phyloP scores from a whole-genome alignment of 1,140 invertebrate species.

The Cydia pomonella region DNA sequence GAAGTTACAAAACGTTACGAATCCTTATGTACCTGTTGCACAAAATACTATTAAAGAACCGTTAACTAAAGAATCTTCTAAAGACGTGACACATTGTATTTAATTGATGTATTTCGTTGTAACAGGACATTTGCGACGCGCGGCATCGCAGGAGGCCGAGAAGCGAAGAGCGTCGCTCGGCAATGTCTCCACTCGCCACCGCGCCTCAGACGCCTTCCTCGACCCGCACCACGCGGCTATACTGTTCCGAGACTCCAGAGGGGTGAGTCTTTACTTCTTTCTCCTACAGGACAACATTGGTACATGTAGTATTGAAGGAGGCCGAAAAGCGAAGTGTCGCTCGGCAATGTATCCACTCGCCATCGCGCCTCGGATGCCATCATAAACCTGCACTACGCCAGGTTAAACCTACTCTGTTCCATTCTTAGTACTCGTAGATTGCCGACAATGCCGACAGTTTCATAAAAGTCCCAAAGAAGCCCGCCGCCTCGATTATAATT shows the following conservation, averaged over 20 bases:
- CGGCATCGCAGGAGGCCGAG: conserved; percentile 87
- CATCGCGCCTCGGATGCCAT: conserved; percentile 84
- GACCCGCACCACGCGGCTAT: conserved; percentile 94
- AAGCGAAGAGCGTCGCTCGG: conserved; percentile 87
- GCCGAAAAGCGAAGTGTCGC: conserved; percentile 86
- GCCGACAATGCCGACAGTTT: no score
- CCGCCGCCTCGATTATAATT: no score
- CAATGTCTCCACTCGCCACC: conserved; percentile 82
- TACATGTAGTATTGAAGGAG: conserved; percentile 87
- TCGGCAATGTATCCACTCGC: conserved; percentile 83
- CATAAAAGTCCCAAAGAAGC: no score
- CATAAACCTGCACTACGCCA: no score
- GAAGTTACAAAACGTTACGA: no score
- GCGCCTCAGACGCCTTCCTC: conserved; percentile 86
- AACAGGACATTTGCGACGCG: conserved; percentile 86
- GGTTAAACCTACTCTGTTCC: no score
- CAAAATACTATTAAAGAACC: neutral
- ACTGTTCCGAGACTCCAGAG: conserved; percentile 92
- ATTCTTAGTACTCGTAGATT: no score
- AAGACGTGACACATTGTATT: neutral
- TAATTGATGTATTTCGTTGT: conserved; percentile 25
- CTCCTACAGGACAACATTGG: conserved; percentile 64
- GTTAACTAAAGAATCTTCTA: neutral
- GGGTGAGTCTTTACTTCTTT: conserved; percentile 84
- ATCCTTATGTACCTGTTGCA: no score